A percentile compares a stretch with the other conserved stretches of the same genome.
Conservation (phyloP, 2,113 vertebrate species). For the Heptranchias perlo region DNA sequence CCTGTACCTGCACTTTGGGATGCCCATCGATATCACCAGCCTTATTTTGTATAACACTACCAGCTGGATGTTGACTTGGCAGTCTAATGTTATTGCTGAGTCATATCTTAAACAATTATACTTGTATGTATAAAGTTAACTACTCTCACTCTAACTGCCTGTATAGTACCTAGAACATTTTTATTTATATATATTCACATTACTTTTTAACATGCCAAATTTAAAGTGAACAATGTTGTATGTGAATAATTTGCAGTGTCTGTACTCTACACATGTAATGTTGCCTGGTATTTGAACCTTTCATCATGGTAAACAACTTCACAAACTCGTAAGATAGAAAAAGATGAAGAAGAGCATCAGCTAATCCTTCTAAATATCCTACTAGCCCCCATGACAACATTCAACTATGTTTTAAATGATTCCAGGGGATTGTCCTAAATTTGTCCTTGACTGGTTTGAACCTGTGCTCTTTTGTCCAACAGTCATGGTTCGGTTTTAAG, state of each 20-base stretch:
- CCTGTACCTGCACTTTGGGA: too few relatives aligned
- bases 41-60: not conserved
- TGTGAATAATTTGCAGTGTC: not conserved
- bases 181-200: not conserved
- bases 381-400: not conserved
- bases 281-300: not conserved
- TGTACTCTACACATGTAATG: not conserved
- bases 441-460: not conserved
- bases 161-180: too few relatives aligned
- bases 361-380: not conserved
- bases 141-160: not conserved
- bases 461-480: not conserved
- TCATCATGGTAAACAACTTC: too few relatives aligned
- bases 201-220: not conserved
- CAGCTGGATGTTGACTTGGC: not conserved
- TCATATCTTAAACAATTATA: not conserved
- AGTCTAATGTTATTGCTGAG: not conserved
- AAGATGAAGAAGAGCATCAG: not conserved
- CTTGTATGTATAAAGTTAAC: not conserved
- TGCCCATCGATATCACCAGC: not conserved
- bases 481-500: not conserved
- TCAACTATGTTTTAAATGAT: not conserved
- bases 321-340: not conserved
- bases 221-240: not conserved
- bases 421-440: not conserved